These are phyloP conservation scores for Orthonevra nobilis DNA, from an alignment of 2,888 invertebrate species.

Conservation along the genomic window DNA sequence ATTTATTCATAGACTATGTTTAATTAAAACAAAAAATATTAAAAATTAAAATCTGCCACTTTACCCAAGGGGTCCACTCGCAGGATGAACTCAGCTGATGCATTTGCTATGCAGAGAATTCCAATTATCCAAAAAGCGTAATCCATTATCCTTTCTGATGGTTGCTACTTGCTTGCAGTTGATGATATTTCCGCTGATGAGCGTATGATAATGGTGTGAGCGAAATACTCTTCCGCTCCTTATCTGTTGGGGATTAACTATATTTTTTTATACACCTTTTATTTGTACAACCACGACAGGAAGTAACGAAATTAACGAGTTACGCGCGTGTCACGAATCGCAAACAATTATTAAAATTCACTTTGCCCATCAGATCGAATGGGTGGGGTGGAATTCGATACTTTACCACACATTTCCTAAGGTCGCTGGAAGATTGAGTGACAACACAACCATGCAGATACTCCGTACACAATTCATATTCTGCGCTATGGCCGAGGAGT, in stretches of 20 bases:
- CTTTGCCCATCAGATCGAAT: conserved; percentile 33
- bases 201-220: conserved; percentile 18
- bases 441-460: conserved; percentile 24
- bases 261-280: conserved; percentile 1
- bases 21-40: background rate
- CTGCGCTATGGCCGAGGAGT: background rate
- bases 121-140: conserved; percentile 75
- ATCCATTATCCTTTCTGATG: conserved; percentile 76
- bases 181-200: conserved; percentile 20
- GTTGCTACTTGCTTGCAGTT: conserved; percentile 25
- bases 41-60: conserved; percentile 37
- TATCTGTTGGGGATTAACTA: background rate
- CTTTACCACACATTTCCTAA: conserved; percentile 35
- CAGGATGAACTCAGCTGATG: conserved; percentile 77
- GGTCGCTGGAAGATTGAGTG: conserved; percentile 49
- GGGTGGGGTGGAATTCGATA: conserved; percentile 30
- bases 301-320: conserved; percentile 25
- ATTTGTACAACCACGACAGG: too few species aligned
- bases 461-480: conserved; percentile 16
- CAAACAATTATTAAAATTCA: conserved; percentile 49
- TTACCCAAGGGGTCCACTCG: conserved; percentile 80
- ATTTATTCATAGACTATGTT: background rate
- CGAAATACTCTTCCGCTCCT: background rate
- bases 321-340: conserved; percentile 38
- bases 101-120: conserved; percentile 74